Conservation (phyloP, 2,888 invertebrate species). For the Tenthredo notha region DNA sequence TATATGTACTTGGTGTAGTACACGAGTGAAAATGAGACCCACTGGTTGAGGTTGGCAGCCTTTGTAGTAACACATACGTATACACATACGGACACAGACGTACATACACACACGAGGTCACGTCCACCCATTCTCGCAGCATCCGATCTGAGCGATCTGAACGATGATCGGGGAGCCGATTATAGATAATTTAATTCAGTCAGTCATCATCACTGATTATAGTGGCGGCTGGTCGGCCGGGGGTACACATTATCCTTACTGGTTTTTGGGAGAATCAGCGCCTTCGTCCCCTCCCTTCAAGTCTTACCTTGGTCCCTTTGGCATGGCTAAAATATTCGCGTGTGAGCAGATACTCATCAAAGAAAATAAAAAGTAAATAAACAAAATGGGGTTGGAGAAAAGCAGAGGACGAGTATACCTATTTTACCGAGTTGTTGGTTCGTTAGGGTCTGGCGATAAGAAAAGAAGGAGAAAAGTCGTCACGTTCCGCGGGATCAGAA, state of each 20-base stretch:
- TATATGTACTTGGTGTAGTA: neutral
- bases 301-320: neutral
- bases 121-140: slow-evolving; percentile 63
- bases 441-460: neutral
- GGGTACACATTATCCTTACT: slow-evolving; percentile 59
- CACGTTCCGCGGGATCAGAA: slow-evolving; percentile 10
- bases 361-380: neutral
- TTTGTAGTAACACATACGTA: slow-evolving; percentile 60
- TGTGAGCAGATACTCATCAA: neutral
- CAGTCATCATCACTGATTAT: slow-evolving; percentile 73
- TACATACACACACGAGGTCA: slow-evolving; percentile 64
- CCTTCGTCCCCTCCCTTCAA: neutral
- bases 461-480: neutral
- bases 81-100: neutral
- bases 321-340: neutral
- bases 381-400: neutral
- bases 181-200: slow-evolving; percentile 76
- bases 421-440: neutral
- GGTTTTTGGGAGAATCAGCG: slow-evolving; percentile 47
- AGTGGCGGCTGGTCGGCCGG: slow-evolving; percentile 59
- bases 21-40: slow-evolving; percentile 62
- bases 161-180: slow-evolving; percentile 67
- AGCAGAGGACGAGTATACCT: neutral
- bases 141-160: slow-evolving; percentile 62
- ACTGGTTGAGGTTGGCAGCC: slow-evolving; percentile 59